Base-by-base conservation (phyloP, 2,888 invertebrate species). In the Acronicta psi region DNA sequence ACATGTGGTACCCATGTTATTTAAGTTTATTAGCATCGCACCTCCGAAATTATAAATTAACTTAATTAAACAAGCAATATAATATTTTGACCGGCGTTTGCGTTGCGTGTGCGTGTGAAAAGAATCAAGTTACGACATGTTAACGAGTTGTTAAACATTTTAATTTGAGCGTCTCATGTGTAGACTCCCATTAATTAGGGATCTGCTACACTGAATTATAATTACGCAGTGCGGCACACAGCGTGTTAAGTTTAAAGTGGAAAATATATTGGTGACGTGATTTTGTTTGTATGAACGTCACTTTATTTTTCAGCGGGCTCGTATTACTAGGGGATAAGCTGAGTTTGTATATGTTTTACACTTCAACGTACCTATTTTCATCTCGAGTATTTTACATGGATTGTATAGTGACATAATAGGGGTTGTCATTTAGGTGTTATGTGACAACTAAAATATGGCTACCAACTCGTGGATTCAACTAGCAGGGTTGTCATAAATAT, bases 91-190 rank as follows among this genome's bases (percentile, higher is more conserved):
- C 42, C 20, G 25, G 29, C 47, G 51, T 20, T 9, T 5, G 20
- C 56, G 70, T 66, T 16, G 8, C 36, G 11, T 0, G 31, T 34
- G 45, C 62, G 59, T 55, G 41, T 54, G 37, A 59, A 61, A 65
- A 60, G 57, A 72, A 65, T 67, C 62, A 53, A 23, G 62, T 65
- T 58, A 59, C 57, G 49, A 54, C 53, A 60, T 62, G 54, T 65
- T 73, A 79, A 79, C 65, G 62, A 71, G 56, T 65, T 62, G 71
- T 71, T 62, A 65, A 63, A 62, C 58, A 62, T 72, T 75, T 69
- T 65, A 79, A 75, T 72, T 70, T 66, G 49, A 61, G 42, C 54
- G 53, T 58, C 63, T 75, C 66, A 53, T 79, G 66, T 72, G 61
- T 61, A 62, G 59, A 62, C 63, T 49, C 43, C 57, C 69, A 79